phyloP scores from a whole-genome alignment of 1,140 invertebrate species.

The Leguminivora glycinivorella region DNA sequence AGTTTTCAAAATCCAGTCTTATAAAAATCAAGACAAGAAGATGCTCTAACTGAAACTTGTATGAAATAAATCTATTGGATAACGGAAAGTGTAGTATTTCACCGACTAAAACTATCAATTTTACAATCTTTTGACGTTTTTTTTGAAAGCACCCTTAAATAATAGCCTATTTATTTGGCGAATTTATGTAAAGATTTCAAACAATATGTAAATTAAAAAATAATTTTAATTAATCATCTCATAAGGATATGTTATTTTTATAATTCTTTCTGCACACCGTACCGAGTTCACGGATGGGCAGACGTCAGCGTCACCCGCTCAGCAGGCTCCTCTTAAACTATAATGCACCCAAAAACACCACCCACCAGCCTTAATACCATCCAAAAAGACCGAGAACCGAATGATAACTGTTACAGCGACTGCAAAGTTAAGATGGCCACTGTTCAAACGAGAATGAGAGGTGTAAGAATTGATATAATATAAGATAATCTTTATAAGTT shows the following conservation, averaged over 20 bases:
- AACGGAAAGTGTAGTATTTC: too few relatives aligned
- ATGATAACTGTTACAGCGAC: not conserved
- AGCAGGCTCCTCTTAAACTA: slow-evolving; percentile 48
- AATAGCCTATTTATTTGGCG: too few relatives aligned
- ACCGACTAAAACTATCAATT: too few relatives aligned
- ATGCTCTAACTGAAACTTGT: too few relatives aligned
- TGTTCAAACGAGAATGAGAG: slow-evolving; percentile 11
- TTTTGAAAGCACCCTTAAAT: too few relatives aligned
- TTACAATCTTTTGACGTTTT: too few relatives aligned
- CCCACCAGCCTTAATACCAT: slow-evolving; percentile 33
- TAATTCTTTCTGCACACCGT: slow-evolving; percentile 42
- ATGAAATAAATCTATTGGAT: too few relatives aligned
- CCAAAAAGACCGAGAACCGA: slow-evolving; percentile 34
- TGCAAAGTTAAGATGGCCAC: not conserved
- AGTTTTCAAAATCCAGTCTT: too few relatives aligned
- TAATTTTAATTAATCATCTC: too few relatives aligned
- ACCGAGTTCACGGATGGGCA: slow-evolving; percentile 58
- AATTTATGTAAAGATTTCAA: too few relatives aligned
- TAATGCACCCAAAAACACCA: slow-evolving; percentile 32
- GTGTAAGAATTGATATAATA: slow-evolving; percentile 33
- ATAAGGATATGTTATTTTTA: not conserved
- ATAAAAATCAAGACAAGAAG: too few relatives aligned
- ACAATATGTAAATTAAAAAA: too few relatives aligned
- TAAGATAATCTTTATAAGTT: slow-evolving; percentile 55
- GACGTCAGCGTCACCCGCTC: slow-evolving; percentile 57